Percentiles rank a stretch among this genome's conserved stretches.
Conservation (phyloP, 2,113 vertebrate genomes). For the Parotia lawesii region DNA sequence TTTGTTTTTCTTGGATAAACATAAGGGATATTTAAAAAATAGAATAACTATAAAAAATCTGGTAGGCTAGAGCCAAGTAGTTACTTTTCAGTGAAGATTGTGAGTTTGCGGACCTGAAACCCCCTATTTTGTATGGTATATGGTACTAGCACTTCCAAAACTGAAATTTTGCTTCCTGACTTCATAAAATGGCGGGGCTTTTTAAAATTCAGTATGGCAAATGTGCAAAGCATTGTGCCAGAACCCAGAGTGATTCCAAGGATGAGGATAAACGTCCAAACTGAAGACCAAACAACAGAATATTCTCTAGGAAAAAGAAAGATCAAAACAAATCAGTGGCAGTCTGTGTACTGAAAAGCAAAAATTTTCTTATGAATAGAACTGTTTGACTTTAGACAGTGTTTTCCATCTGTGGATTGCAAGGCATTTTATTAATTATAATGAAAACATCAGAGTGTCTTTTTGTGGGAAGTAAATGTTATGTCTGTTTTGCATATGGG, state of each 20-base stretch:
- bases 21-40: not conserved
- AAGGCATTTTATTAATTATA: not conserved
- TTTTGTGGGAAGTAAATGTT: not conserved
- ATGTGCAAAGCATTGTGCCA: not conserved
- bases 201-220: not conserved
- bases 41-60: not conserved
- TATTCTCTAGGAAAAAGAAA: not conserved
- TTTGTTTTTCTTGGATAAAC: not conserved
- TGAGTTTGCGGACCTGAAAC: not conserved
- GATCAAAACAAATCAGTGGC: not conserved
- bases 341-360: not conserved
- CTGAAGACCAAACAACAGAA: not conserved
- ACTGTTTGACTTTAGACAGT: not conserved
- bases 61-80: not conserved
- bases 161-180: not conserved
- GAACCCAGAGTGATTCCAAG: not conserved
- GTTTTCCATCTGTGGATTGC: not conserved
- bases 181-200: not conserved
- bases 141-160: not conserved
- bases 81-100: not conserved
- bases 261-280: not conserved
- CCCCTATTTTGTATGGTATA: not conserved
- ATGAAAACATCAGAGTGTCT: not conserved
- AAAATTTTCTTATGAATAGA: not conserved
- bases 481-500: not conserved